Evolutionary conservation across 2,113 vertebrate genomes (phyloP).

Genomic region (Zosterops borbonicus): DNA sequence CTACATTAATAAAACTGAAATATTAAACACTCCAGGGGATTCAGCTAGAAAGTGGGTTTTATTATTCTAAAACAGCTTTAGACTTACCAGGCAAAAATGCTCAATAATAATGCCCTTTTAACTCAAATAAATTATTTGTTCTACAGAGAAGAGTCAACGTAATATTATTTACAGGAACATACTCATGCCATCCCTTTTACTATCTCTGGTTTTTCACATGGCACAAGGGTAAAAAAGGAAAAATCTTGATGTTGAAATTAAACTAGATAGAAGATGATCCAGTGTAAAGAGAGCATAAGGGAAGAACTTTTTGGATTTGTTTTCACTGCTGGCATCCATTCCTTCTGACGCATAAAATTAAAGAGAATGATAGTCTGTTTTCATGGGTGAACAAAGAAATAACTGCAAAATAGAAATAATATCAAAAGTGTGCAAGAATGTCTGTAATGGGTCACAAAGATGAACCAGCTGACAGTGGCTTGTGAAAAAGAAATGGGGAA

Average conservation of each 20-base stretch:
- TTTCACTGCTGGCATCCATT: conserved; percentile 19
- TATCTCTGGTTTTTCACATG: neutral
- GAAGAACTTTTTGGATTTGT: neutral
- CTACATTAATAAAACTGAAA: neutral
- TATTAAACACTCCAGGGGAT: neutral
- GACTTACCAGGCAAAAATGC: neutral
- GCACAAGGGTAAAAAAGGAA: neutral
- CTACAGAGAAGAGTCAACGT: neutral
- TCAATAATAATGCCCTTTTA: neutral
- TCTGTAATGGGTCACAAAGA: neutral
- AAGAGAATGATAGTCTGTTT: neutral
- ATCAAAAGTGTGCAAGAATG: neutral
- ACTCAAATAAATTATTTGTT: neutral
- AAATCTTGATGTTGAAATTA: neutral
- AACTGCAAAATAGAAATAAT: neutral
- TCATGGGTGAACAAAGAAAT: neutral
- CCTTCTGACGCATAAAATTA: neutral
- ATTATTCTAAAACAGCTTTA: neutral
- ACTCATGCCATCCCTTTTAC: neutral
- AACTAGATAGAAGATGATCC: neutral
- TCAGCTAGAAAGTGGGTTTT: neutral
- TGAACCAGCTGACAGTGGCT: neutral
- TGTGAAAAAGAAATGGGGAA: neutral
- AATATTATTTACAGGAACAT: neutral
- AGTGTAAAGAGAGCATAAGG: neutral